Conservation (phyloP, 2,888 invertebrate genomes). For the Alloscopus bannaensis region DNA sequence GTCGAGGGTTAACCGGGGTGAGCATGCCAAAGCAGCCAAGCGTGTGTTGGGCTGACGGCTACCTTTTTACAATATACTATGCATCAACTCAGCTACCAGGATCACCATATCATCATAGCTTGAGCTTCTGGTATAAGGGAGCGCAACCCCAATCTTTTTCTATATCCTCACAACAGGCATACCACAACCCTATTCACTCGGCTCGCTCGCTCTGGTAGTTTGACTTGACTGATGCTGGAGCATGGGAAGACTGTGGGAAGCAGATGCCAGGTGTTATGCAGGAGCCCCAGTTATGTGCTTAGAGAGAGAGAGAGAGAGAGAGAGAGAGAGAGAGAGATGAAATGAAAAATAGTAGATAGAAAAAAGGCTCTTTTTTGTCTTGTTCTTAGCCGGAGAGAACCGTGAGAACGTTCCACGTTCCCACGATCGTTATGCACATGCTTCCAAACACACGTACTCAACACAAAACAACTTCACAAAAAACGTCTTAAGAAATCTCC, state of each 20-base stretch:
- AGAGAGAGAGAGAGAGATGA: conserved; percentile 68
- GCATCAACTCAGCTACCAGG: too few relatives aligned
- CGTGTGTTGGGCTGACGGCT: conserved; percentile 70
- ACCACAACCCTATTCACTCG: conserved; percentile 54
- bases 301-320: conserved; percentile 43
- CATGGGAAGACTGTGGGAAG: conserved; percentile 67
- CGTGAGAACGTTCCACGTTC: conserved; percentile 71
- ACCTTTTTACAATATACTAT: conserved; percentile 30
- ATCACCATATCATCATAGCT: conserved; percentile 17
- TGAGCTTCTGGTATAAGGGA: conserved; percentile 28
- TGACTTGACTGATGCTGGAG: conserved; percentile 57
- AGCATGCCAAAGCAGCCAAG: conserved; percentile 65
- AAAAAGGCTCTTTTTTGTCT: conserved; percentile 67
- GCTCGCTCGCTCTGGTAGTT: conserved; percentile 11
- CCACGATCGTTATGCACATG: conserved; percentile 71
- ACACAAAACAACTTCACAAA: conserved; percentile 65
- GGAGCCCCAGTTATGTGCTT: conserved; percentile 63
- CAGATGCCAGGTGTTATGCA: conserved; percentile 73
- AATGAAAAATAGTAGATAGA: conserved; percentile 70
- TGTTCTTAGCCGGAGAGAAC: conserved; percentile 62
- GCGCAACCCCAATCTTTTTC: conserved; percentile 44
- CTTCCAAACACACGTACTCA: conserved; percentile 68
- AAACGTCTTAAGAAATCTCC: conserved; percentile 65
- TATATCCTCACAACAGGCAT: conserved; percentile 49
- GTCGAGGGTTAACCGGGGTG: conserved; percentile 65